Evolutionary conservation across 30 jellyfish, hydroid and myxozoan species (phyloP), one percentile per base, ranked within the genome.

Genomic region (Turritopsis rubra): DNA sequence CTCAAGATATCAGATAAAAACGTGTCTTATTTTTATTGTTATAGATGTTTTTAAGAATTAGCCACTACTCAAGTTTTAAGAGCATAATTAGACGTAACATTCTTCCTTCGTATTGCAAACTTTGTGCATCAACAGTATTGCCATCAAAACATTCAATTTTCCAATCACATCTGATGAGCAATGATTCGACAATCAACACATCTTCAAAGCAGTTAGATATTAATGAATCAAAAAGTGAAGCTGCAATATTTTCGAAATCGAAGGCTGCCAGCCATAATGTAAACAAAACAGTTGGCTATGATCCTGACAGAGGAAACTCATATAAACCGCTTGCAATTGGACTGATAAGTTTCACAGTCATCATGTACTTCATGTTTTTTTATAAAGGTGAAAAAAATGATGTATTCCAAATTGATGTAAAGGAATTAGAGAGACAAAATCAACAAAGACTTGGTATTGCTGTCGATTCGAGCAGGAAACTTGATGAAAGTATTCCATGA

Each of bases 181-280:
- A 13, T 41, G 60, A 41, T 41, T 41, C 60, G 13, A 41, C 5
- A 41, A 41, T 41, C 60, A 41, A n/a, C n/a, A n/a, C n/a, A n/a
- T n/a, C n/a, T n/a, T n/a, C n/a, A n/a, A n/a, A 13, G 13, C 60
- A 41, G 60, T 41, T 41, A 41, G 60, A 41, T 13, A 30, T 21
- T 19, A 29, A 7, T 60, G 81, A 53, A 65, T 31, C 54, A 80
- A 52, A 80, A 80, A 29, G 52, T 30, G 82, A 52, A 21, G 82
- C 81, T 52, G 87, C 65, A 22, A 29, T 52, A 18, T 80, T 22
- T 80, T 52, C 87, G 52, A 52, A 85, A 22, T 80, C 87, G 17
- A 80, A 53, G 28, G 87, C 87, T 17, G 87, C 87, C 21, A 80
- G 65, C n/a, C 87, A 80, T 53, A 53, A 54, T 22, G 87, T 80